Conservation (phyloP, 2,888 invertebrate genomes). For the Athalia circularis region DNA sequence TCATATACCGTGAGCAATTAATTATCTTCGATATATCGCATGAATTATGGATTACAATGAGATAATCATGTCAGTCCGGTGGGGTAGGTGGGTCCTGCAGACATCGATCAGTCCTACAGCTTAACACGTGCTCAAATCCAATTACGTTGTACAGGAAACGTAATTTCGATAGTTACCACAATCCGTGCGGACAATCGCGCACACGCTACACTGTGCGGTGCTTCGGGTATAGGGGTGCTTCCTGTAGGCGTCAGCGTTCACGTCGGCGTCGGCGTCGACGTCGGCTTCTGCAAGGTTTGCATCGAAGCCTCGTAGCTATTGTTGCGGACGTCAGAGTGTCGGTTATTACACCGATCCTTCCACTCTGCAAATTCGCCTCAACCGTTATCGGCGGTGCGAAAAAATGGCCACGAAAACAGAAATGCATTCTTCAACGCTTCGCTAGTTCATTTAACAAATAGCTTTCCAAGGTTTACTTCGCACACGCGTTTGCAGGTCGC, state of each 20-base stretch:
- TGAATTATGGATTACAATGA: too few species aligned
- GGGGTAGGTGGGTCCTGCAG: neutral
- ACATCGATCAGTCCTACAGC: constrained; percentile 37
- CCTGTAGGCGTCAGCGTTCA: constrained; percentile 23
- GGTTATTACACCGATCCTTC: neutral
- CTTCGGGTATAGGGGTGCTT: neutral
- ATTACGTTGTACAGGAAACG: constrained; percentile 56
- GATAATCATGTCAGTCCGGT: too few species aligned
- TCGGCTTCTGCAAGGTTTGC: neutral
- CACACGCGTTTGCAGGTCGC: too few species aligned
- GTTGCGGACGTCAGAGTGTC: constrained; percentile 4
- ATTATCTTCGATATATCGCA: too few species aligned
- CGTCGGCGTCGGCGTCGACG: constrained; percentile 12
- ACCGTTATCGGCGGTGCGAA: too few species aligned
- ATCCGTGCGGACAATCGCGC: constrained; percentile 51
- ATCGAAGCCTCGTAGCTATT: neutral
- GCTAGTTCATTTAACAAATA: too few species aligned
- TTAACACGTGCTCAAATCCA: constrained; percentile 54
- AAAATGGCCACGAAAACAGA: too few species aligned
- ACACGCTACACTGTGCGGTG: constrained; percentile 45
- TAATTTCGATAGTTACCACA: constrained; percentile 56
- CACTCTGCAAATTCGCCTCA: too few species aligned
- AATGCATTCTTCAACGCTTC: too few species aligned
- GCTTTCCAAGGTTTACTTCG: too few species aligned
- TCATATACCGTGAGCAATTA: too few species aligned